Evolutionary conservation across 2,888 invertebrate species (phyloP), one percentile per base, ranked within the genome.

Genomic region (Calephelis perditalis): DNA sequence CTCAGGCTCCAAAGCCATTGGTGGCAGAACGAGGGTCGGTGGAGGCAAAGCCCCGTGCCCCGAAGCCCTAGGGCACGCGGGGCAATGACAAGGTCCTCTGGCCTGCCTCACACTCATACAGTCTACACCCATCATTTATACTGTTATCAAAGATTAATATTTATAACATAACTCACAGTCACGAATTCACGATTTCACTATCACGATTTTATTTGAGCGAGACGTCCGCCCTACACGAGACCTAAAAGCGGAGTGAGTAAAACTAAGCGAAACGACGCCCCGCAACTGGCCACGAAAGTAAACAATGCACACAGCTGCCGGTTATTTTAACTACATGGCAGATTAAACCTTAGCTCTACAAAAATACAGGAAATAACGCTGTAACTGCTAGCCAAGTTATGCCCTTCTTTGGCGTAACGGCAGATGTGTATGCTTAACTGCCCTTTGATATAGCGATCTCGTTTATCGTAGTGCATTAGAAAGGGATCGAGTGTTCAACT

Each of bases 31-130:
- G 58, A 88, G 78, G 64, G 86, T 86, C 73, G 79, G 85, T 56
- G 86, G 88, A 68, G 87, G 91, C 85, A 87, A 77, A 56, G 70
- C 67, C 46, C 76, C 82, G 61, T 85, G 85, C 8, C 81, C 84
- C 66, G 87, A 83, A 68, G 83, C 76, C 81, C 90, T 79, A 58
- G 90, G 90, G 73, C 91, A 90, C n/a, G 88, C 88, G 57, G 88
- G 87, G 71, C 90, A 91, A 73, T 92, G 92, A 76, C 92, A 92
- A 72, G 90, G 84, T 69, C 90, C 91, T 84, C 92, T 85, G 69
- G 86, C 83, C 77, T 78, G 81, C 82, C 90, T 80, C 72, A 93
- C 92, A 87, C 92, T 93, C 82, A 89, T 81, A 74, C 85, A 92
- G 82, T 91, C 87, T 68, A 91, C 89, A 71, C 91, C 91, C 91